Evolutionary conservation across 2,113 vertebrate species (phyloP).

Genomic region (Callipepla squamata): DNA sequence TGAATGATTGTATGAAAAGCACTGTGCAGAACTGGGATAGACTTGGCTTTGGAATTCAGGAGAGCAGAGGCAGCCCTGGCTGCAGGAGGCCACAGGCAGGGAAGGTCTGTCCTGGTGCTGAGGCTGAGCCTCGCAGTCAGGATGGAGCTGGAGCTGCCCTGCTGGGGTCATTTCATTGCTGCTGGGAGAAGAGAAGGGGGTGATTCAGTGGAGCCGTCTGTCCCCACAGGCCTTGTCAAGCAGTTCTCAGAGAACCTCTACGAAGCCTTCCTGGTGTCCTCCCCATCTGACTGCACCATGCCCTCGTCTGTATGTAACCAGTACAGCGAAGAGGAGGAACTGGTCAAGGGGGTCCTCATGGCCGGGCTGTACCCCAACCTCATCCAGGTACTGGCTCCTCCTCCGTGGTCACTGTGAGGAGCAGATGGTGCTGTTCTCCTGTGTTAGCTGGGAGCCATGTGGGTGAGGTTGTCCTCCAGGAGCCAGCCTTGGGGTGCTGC

Average conservation of each 20-base stretch:
- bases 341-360: constrained; percentile 92
- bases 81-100: not conserved
- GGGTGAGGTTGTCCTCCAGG: not conserved
- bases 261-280: constrained; percentile 85
- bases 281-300: constrained; percentile 79
- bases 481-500: not conserved
- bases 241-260: constrained; percentile 94
- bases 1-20: not conserved
- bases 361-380: constrained; percentile 96
- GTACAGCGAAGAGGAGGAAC: constrained; percentile 88
- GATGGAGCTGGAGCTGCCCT: not conserved
- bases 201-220: not conserved
- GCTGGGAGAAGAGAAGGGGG: not conserved
- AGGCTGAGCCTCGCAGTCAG: not conserved
- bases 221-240: constrained; percentile 86
- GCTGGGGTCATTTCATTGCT: rapidly evolving
- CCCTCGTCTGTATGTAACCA: constrained; percentile 83
- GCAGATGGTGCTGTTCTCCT: rapidly evolving
- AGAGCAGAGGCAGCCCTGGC: not conserved
- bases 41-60: not conserved
- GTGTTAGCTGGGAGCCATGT: not conserved
- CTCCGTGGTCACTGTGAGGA: rapidly evolving
- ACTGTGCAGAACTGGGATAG: rapidly evolving
- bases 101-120: rapidly evolving
- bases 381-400: constrained; percentile 84